Conservation (phyloP, 1,140 invertebrate species). For the Drosophila sp. region DNA sequence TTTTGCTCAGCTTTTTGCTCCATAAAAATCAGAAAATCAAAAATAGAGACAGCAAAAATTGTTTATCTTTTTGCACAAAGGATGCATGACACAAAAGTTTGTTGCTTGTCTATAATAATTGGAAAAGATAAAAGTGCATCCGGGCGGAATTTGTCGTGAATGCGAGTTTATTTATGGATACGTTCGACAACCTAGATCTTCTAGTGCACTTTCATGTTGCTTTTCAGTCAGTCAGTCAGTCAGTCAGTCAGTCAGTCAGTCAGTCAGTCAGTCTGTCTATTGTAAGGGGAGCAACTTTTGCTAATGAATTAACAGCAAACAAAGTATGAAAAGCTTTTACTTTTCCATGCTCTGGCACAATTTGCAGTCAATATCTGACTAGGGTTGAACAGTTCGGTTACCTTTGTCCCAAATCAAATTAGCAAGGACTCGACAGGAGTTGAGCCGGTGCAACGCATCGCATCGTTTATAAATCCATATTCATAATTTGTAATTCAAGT, state of each 20-base stretch:
- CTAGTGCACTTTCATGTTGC: constrained; percentile 26
- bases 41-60: constrained; percentile 1
- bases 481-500: constrained; percentile 67
- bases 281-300: constrained; percentile 17
- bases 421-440: constrained; percentile 2
- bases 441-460: background rate
- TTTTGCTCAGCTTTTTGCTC: background rate
- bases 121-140: constrained; percentile 61
- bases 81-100: constrained; percentile 50
- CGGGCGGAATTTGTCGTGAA: constrained; percentile 30
- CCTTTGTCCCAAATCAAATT: constrained; percentile 46
- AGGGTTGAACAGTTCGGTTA: constrained; percentile 19
- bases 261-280: background rate
- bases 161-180: background rate
- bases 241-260: background rate
- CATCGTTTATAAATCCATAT: constrained; percentile 63
- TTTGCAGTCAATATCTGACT: background rate
- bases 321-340: constrained; percentile 9
- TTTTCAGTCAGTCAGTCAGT: constrained; percentile 6
- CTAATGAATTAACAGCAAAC: constrained; percentile 46
- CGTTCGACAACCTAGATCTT: constrained; percentile 33
- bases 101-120: constrained; percentile 61
- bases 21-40: constrained; percentile 5
- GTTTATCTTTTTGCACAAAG: background rate
- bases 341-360: constrained; percentile 14